Base-by-base conservation (phyloP, 2,888 invertebrate genomes). In the Cryptops parisi region DNA sequence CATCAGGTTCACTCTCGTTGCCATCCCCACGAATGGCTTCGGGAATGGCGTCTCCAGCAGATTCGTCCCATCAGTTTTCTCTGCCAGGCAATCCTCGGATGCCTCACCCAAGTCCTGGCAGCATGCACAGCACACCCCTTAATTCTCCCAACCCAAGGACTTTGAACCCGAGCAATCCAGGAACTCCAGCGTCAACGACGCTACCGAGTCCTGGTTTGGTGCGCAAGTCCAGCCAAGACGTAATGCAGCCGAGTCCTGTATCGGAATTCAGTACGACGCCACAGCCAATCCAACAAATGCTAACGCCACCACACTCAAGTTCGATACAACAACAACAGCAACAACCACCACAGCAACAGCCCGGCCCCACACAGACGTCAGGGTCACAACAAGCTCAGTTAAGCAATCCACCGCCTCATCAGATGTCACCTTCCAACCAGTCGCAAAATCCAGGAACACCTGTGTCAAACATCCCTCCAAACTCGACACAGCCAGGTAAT, bases 1-100 rank as follows among this genome's bases (percentile, higher is more conserved):
- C 79, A 45, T 79, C 79, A 51, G 79, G 79, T 55, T 80, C 81
- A 67, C 67, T 82, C 44, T 81, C 82, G 17, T 68, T 82, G 58
- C 82, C 82, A n/a, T 83, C 83, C 47, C 83, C 82, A 0, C 73
- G 81, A 44, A 78, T 78, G 54, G 78, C 79, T 57, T 78, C 81
- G 22, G 78, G 80, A 26, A 69, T 81, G 12, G 80, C 81, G 67
- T 82, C 82, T 26, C 82, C 82, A 2, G 78, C 78, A 5, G 81
- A 80, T 62, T 72, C 76, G 53, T 74, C 73, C 59, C 65, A 76
- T 55, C 74, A 75, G 50, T 76, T 76, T 57, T 56, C 60, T 26
- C 48, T 58, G 23, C 56, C 54, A 53, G 62, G 74, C 76, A 40
- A 60, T 27, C 56, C 60, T 15, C 55, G 62, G 38, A 54, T 62